Evolutionary conservation across 2,888 invertebrate genomes (phyloP).

Genomic region (Hyposoter dolosus): DNA sequence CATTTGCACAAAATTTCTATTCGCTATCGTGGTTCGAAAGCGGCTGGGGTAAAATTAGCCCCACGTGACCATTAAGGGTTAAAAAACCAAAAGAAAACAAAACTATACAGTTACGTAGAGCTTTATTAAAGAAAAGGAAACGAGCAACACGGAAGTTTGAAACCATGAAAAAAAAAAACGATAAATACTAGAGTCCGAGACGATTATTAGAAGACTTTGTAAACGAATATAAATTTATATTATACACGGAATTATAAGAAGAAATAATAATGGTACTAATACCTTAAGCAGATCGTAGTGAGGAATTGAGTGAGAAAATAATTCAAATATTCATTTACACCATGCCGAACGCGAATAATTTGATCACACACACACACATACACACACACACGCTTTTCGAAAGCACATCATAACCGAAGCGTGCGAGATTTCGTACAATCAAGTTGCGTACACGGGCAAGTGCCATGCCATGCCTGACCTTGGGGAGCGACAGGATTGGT

Average conservation of each 20-base stretch:
- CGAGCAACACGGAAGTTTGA: constrained; percentile 54
- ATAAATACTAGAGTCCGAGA: constrained; percentile 54
- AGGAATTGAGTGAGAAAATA: constrained; percentile 22
- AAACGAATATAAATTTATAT: constrained; percentile 69
- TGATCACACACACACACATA: no score
- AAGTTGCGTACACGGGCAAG: no score
- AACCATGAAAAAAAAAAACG: constrained; percentile 35
- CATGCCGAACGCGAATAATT: not conserved
- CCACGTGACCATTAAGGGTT: no score
- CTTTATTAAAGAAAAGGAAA: constrained; percentile 49
- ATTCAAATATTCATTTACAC: not conserved
- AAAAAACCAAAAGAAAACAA: constrained; percentile 52
- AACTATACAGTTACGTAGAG: constrained; percentile 66
- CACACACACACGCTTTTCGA: no score
- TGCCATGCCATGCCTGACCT: no score
- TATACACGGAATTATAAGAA: constrained; percentile 65
- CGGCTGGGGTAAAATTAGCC: no score
- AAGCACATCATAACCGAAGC: no score
- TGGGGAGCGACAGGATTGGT: no score
- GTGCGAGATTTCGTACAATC: no score
- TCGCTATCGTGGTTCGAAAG: no score
- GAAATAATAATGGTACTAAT: not conserved
- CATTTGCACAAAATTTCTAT: no score
- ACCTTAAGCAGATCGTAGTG: not conserved
- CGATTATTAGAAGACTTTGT: constrained; percentile 66